Conservation (phyloP, 2,797 vertebrate genomes). For the Phoeniculus purpureus region DNA sequence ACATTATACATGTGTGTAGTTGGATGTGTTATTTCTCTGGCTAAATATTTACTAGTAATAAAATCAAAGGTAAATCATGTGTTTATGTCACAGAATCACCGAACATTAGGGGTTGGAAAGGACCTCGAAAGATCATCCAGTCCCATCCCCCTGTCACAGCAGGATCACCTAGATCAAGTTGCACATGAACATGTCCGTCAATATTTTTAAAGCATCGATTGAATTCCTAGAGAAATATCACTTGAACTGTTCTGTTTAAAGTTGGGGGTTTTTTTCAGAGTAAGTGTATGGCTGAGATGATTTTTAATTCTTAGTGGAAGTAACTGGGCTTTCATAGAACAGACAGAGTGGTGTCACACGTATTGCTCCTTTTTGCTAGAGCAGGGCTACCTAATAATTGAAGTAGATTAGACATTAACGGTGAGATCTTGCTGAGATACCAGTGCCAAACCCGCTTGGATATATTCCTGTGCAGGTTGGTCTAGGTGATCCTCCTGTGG, state of each 20-base stretch:
- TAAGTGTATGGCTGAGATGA: background rate
- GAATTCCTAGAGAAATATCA: background rate
- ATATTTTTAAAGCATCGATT: background rate
- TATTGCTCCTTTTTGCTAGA: background rate
- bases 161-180: too few relatives aligned
- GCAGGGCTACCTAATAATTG: background rate
- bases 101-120: too few relatives aligned
- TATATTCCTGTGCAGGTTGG: too few relatives aligned
- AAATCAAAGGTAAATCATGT: background rate
- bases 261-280: background rate
- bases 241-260: background rate
- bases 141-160: too few relatives aligned
- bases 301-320: background rate
- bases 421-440: background rate
- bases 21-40: background rate
- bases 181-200: too few relatives aligned
- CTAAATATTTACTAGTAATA: background rate
- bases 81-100: background rate
- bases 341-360: rapidly evolving
- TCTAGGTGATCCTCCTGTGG: too few relatives aligned
- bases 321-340: background rate
- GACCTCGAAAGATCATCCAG: too few relatives aligned
- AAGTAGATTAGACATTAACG: background rate
- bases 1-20: background rate
- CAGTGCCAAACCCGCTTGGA: background rate